Percentiles rank a stretch among this genome's conserved stretches.
phyloP scores from a whole-genome alignment of 37 sponge, comb jelly and placozoan species.

The Cliona cf. orientalis region DNA sequence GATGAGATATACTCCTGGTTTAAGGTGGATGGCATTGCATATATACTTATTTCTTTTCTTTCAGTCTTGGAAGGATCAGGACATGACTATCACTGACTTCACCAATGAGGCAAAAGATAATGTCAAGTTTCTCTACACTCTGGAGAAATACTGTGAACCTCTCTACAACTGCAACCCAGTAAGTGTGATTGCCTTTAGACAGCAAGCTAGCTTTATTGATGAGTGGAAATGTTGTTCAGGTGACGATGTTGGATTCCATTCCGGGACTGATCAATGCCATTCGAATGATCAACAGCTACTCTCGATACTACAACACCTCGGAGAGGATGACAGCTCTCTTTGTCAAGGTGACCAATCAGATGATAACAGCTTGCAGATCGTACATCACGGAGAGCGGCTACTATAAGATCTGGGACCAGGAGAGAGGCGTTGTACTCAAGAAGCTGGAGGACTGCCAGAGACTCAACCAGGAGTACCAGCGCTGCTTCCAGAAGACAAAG shows the following conservation, averaged over 20 bases:
- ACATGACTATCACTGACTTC: slow-evolving; percentile 94
- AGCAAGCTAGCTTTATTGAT: neutral
- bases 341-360: slow-evolving; percentile 99
- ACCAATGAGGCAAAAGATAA: slow-evolving; percentile 99
- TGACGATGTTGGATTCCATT: slow-evolving; percentile 94
- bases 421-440: slow-evolving; percentile 69
- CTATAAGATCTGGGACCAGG: slow-evolving; percentile 94
- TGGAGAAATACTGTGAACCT: slow-evolving; percentile 96
- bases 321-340: slow-evolving; percentile 98
- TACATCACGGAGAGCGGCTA: slow-evolving; percentile 93
- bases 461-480: slow-evolving; percentile 96
- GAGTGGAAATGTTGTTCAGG: slow-evolving; percentile 56
- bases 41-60: too few species aligned
- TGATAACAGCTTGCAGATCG: slow-evolving; percentile 94
- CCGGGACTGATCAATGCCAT: slow-evolving; percentile 99
- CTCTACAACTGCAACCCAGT: slow-evolving; percentile 97
- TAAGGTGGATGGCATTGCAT: too few species aligned
- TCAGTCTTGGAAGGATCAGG: slow-evolving; percentile 91
- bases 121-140: slow-evolving; percentile 98
- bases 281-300: slow-evolving; percentile 99
- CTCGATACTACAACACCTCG: slow-evolving; percentile 98
- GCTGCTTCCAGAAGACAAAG: slow-evolving; percentile 93
- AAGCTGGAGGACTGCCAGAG: slow-evolving; percentile 78
- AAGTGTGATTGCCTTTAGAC: neutral
- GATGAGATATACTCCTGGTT: slow-evolving; percentile 73